phyloP scores from a whole-genome alignment of 2,888 invertebrate species.

The Sericinus montela region DNA sequence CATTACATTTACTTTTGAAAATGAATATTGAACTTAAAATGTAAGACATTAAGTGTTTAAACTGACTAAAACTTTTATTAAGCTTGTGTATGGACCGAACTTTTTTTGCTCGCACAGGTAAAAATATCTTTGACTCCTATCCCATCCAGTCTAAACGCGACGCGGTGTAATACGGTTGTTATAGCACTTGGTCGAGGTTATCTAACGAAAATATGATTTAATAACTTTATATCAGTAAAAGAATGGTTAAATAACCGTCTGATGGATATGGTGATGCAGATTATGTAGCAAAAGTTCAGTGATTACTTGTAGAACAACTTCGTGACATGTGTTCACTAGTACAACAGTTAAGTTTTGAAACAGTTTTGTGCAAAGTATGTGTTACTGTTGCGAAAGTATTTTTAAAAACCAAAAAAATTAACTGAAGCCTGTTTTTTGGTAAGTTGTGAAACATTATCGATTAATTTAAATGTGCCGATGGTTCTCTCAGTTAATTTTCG shows the following conservation, averaged over 20 bases:
- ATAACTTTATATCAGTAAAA: neutral
- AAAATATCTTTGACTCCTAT: slow-evolving; percentile 59
- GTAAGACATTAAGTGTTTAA: slow-evolving; percentile 9
- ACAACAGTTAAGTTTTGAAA: slow-evolving; percentile 32
- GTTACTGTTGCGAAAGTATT: slow-evolving; percentile 27
- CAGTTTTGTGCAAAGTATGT: slow-evolving; percentile 49
- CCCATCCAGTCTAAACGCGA: slow-evolving; percentile 60
- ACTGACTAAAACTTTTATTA: slow-evolving; percentile 32
- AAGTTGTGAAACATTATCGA: slow-evolving; percentile 27
- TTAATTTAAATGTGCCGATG: neutral
- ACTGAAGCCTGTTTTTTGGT: slow-evolving; percentile 45
- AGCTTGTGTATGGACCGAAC: slow-evolving; percentile 40
- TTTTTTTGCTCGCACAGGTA: slow-evolving; percentile 71
- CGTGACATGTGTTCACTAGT: slow-evolving; percentile 34
- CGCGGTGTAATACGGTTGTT: slow-evolving; percentile 40
- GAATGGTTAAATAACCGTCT: slow-evolving; percentile 4
- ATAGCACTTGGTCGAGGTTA: slow-evolving; percentile 11
- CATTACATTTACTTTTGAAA: slow-evolving; percentile 40
- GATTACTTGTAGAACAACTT: slow-evolving; percentile 29
- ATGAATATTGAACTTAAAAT: slow-evolving; percentile 23
- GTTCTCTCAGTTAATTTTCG: slow-evolving; percentile 7
- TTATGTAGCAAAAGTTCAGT: slow-evolving; percentile 26
- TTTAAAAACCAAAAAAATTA: slow-evolving; percentile 48
- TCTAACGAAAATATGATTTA: slow-evolving; percentile 9
- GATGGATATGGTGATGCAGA: neutral